A percentile compares a stretch with the other conserved stretches of the same genome.
Conservation (phyloP, 2,113 vertebrate species). For the Cettia cetti region DNA sequence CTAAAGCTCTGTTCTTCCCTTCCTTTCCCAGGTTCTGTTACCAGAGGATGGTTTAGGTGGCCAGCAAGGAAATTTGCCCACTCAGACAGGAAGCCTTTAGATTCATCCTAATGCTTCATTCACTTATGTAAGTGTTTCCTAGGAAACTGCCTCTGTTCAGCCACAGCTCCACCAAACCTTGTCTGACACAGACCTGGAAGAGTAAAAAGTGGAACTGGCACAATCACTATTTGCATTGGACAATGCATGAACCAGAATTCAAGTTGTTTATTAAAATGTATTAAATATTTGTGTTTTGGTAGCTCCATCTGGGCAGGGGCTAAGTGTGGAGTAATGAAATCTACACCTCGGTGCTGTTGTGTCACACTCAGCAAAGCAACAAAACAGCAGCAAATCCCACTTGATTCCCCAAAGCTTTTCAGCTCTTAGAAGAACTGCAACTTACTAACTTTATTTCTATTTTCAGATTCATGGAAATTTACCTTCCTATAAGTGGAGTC, state of each 20-base stretch:
- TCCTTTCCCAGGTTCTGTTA: neutral
- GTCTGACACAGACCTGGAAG: neutral
- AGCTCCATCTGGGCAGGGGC: neutral
- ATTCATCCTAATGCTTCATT: neutral
- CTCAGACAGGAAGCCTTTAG: neutral
- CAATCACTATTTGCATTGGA: neutral
- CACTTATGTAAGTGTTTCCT: slow-evolving; percentile 2
- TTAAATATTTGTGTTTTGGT: neutral
- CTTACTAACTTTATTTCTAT: neutral
- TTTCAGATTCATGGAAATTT: neutral
- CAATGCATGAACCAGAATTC: neutral
- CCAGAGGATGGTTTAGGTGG: neutral
- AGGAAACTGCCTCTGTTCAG: slow-evolving; percentile 11
- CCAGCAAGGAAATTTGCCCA: neutral
- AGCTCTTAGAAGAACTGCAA: neutral
- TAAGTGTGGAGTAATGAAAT: fast-evolving
- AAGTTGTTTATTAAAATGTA: neutral
- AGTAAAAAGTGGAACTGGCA: neutral
- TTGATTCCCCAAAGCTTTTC: neutral
- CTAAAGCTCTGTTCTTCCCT: neutral
- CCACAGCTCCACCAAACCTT: neutral
- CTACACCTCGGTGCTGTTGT: fast-evolving
- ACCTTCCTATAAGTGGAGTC: neutral
- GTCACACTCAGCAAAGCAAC: neutral
- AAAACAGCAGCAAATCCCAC: neutral